Conservation (phyloP, 2,888 invertebrate species). For the Patella depressa region DNA sequence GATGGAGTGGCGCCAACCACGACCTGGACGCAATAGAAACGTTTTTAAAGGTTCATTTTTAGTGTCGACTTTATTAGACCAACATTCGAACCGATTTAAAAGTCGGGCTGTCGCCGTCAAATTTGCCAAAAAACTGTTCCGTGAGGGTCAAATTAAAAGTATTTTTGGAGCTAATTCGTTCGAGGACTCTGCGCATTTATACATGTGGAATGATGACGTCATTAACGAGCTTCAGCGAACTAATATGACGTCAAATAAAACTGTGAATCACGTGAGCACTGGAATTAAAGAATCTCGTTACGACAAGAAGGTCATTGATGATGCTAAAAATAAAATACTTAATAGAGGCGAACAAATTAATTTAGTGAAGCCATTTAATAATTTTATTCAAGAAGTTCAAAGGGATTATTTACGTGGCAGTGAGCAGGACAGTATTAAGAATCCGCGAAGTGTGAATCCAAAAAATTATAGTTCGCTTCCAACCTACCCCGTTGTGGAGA, state of each 20-base stretch:
- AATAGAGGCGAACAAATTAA: conserved; percentile 38
- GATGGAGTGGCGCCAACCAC: conserved; percentile 48
- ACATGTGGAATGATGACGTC: conserved; percentile 57
- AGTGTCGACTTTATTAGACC: conserved; percentile 62
- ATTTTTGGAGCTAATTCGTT: conserved; percentile 58
- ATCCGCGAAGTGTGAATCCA: background rate
- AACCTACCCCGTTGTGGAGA: conserved; percentile 45
- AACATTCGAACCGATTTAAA: conserved; percentile 54
- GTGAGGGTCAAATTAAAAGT: conserved; percentile 58
- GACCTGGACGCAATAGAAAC: conserved; percentile 40
- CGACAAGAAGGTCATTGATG: conserved; percentile 36
- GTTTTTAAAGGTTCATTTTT: conserved; percentile 65
- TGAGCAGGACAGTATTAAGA: background rate
- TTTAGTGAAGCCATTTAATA: conserved; percentile 43
- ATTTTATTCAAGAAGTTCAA: conserved; percentile 49
- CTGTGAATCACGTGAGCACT: conserved; percentile 11
- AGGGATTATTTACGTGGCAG: conserved; percentile 34
- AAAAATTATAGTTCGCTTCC: conserved; percentile 24
- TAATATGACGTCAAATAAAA: conserved; percentile 45
- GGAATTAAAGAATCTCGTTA: background rate
- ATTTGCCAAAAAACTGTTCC: conserved; percentile 62
- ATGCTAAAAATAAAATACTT: conserved; percentile 37
- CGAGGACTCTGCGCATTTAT: conserved; percentile 65
- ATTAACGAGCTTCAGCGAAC: conserved; percentile 31
- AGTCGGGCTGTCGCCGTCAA: conserved; percentile 55